Base-by-base conservation (phyloP, 2,888 invertebrate species). In the Perizoma flavofasciatum region DNA sequence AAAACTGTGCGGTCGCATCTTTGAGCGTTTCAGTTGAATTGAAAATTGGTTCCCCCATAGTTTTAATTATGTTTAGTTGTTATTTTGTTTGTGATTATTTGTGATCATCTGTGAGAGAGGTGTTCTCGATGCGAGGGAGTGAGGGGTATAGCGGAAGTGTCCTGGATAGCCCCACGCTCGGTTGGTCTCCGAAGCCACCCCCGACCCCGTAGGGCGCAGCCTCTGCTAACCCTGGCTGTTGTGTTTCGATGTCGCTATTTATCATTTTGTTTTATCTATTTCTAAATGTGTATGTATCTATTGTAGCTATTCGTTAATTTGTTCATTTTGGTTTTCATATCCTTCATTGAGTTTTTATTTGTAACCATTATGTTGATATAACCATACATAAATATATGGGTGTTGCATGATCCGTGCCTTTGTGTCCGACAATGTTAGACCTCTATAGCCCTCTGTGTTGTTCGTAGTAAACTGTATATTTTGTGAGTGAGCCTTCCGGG, bases 41-140 rank as follows among this genome's bases (percentile, higher is more conserved):
- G 73, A 70, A 77, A 74, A 75, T 72, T 82, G 78, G 79, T 76
- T 78, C 77, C 83, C 86, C 83, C 80, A 82, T 85, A 86, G 85
- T 86, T 84, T 83, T 77, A 75, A 81, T 89, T 88, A 81, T 84
- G 81, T 90, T 89, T 74, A 85, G 83, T 90, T 89, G 74, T 86
- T 85, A 76, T 82, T 82, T 91, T 88, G 82, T 81, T 88, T 88
- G 79, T 86, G 82, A 87, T 88, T 86, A 88, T 88, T 89, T 92
- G 86, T 89, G 84, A 88, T 88, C 86, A 89, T 89, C 84, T 90
- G 91, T 91, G 91, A 91, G 91, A 90, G 91, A 91, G 91, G 91
- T 92, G 91, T 92, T 90, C 91, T 91, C 91, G 91, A 90, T 91
- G 87, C 88, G 89, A 89, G 91, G 89, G 91, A 91, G 91, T 89